Evolutionary conservation across 1,140 invertebrate species (phyloP).

Genomic region (Brachionus angularis): DNA sequence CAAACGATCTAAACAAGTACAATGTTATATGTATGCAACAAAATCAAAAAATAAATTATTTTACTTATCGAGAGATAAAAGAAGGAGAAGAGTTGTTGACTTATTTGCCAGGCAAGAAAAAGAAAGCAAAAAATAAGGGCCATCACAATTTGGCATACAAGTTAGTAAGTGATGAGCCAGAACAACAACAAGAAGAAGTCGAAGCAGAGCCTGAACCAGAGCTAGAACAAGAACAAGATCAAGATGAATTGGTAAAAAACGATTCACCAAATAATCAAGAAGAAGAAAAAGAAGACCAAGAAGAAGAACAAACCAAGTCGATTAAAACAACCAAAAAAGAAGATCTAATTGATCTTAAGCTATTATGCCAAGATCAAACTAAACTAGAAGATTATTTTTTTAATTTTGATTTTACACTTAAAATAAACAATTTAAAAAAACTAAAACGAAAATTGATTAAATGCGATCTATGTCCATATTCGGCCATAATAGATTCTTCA

Average conservation of each 20-base stretch:
- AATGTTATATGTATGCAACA: conserved; percentile 47
- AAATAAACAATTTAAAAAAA: conserved; percentile 11
- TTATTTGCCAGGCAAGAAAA: conserved; percentile 7
- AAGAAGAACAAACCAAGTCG: no score
- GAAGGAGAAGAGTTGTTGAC: conserved; percentile 32
- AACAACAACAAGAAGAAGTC: no score
- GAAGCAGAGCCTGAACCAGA: background rate
- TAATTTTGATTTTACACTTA: background rate
- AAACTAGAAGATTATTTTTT: conserved; percentile 37
- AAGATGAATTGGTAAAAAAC: background rate
- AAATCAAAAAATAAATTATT: conserved; percentile 46
- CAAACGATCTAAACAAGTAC: conserved; percentile 45
- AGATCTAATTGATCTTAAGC: background rate
- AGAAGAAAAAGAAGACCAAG: background rate
- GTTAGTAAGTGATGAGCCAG: background rate
- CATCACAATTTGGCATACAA: background rate
- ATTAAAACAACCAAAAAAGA: background rate
- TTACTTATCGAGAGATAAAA: conserved; percentile 12
- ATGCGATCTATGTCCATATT: conserved; percentile 19
- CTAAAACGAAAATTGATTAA: conserved; percentile 11
- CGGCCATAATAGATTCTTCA: background rate
- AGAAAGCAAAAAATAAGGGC: conserved; percentile 12
- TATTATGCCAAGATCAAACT: background rate
- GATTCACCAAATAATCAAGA: background rate
- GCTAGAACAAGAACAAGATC: background rate